A percentile compares a stretch with the other conserved stretches of the same genome.
These are phyloP conservation scores for Plectus sambesii DNA, from an alignment of 1,140 invertebrate genomes.

Conservation along the genomic window DNA sequence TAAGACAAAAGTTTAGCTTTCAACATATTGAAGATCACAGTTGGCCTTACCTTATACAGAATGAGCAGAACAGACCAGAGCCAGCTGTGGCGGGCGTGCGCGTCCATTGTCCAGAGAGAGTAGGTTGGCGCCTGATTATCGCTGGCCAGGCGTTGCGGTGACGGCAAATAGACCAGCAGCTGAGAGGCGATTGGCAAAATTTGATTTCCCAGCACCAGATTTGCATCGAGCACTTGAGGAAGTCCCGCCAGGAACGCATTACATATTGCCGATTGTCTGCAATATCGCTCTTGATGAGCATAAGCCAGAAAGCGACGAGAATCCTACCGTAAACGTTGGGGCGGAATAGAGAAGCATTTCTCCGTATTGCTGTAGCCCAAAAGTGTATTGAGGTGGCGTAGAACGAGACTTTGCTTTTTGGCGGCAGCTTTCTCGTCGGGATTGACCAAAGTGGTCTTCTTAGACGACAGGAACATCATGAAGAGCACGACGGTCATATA, in stretches of 20 bases:
- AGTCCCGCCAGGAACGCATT: constrained; percentile 85
- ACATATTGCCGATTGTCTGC: constrained; percentile 74
- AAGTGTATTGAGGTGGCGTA: constrained; percentile 80
- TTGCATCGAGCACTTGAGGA: constrained; percentile 53
- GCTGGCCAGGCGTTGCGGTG: constrained; percentile 55
- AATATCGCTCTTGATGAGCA: constrained; percentile 28
- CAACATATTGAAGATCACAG: constrained; percentile 6
- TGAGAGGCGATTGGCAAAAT: constrained; percentile 70
- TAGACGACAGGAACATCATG: constrained; percentile 63
- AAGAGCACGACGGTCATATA: constrained; percentile 86
- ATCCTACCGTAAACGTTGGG: constrained; percentile 64
- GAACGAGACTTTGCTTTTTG: constrained; percentile 60
- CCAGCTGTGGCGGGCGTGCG: constrained; percentile 74
- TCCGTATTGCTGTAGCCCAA: constrained; percentile 85
- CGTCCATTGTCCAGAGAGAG: constrained; percentile 74
- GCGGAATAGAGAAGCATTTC: constrained; percentile 74
- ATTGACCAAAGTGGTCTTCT: constrained; percentile 20
- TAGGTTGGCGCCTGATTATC: constrained; percentile 57
- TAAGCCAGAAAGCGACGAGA: constrained; percentile 5
- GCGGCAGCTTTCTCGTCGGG: constrained; percentile 66
- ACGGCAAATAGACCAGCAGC: constrained; percentile 74
- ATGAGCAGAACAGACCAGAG: constrained; percentile 81
- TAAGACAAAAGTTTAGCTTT: constrained; percentile 33
- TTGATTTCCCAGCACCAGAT: constrained; percentile 60
- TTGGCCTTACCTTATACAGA: constrained; percentile 71